Evolutionary conservation across 2,797 vertebrate genomes (phyloP), one percentile per base, ranked within the genome.

Genomic region (Podargus strigoides): DNA sequence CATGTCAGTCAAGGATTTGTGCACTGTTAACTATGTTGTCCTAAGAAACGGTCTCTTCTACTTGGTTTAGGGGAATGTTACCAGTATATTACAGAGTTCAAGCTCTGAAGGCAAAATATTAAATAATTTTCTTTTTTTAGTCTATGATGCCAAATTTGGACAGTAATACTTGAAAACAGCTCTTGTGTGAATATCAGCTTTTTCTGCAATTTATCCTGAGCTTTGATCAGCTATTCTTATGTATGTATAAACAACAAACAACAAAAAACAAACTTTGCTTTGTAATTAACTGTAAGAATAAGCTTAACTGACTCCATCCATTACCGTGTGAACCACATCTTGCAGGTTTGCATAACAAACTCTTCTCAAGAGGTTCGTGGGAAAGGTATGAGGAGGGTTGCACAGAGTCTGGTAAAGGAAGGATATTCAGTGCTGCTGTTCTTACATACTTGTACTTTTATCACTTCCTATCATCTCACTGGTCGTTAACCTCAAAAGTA

Each of bases 401-500:
- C 69, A 74, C 41, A 52, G 2, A 75, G 37, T 69, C 81, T 97
- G 85, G 87, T 85, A 80, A 85, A 92, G 93, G 84, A 95, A 97
- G 96, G 96, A 97, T 97, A 96, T 96, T 96, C 68, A 46, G 41
- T 58, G 70, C 94, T 83, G 83, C 89, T 94, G 87, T 60, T 94
- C 88, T 87, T 90, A 94, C 95, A 89, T 80, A 80, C 76, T 92
- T 62, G 47, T 73, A 60, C 26, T 55, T 91, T 98, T 97, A 98
- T 98, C 98, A 89, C 92, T 97, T 96, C 97, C 96, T 97, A 96
- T 88, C 96, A 97, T 98, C 97, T 93, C 93, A 91, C 86, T 96
- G 96, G 95, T 96, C 90, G 95, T 94, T 95, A 90, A 97, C 96
- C 97, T 97, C 97, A 97, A 89, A 98, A 97, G 91, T 97, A 97